Evolutionary conservation across 2,113 vertebrate species (phyloP).

Genomic region (Terrapene triunguis): DNA sequence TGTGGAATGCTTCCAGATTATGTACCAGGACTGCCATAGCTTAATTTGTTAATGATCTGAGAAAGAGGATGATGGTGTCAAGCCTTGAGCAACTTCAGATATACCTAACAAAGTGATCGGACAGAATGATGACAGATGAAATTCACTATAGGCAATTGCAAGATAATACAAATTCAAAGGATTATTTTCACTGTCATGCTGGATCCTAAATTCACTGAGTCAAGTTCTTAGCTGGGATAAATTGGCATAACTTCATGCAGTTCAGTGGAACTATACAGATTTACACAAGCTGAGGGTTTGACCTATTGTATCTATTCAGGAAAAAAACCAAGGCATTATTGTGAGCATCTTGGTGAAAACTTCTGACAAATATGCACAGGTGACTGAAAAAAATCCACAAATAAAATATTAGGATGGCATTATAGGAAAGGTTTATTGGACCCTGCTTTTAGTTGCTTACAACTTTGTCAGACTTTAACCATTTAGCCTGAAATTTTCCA

Average conservation of each 20-base stretch:
- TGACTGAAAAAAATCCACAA: neutral
- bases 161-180: neutral
- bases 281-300: neutral
- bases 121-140: neutral
- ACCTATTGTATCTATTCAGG: neutral
- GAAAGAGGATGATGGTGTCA: neutral
- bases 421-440: neutral
- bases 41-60: neutral
- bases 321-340: neutral
- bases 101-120: neutral
- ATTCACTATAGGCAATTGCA: neutral
- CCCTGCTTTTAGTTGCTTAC: neutral
- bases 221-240: neutral
- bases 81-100: neutral
- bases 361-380: neutral
- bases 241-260: neutral
- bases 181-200: neutral
- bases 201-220: neutral
- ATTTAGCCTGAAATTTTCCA: neutral
- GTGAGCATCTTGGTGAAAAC: neutral
- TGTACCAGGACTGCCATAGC: neutral
- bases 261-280: neutral
- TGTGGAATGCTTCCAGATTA: neutral
- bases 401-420: neutral
- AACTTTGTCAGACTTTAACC: neutral